These are phyloP conservation scores for Lordiphosa mommai DNA, from an alignment of 1,140 invertebrate species.

Conservation along the genomic window DNA sequence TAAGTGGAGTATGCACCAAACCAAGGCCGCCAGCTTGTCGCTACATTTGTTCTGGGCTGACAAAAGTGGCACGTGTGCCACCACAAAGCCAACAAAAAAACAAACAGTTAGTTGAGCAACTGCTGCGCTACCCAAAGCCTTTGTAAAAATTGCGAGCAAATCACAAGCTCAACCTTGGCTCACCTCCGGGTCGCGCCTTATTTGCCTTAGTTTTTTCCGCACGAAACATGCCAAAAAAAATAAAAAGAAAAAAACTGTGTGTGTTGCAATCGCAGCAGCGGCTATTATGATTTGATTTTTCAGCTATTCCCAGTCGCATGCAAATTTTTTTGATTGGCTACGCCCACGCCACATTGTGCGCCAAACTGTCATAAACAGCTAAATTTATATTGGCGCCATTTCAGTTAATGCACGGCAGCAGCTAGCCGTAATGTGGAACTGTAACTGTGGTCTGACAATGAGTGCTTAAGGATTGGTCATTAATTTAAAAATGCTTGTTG, in stretches of 20 bases:
- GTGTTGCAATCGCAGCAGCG: slow-evolving; percentile 6
- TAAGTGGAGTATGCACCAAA: neutral
- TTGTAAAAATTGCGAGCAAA: slow-evolving; percentile 14
- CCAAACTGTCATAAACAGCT: slow-evolving; percentile 56
- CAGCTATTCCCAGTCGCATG: slow-evolving; percentile 62
- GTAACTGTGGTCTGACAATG: slow-evolving; percentile 39
- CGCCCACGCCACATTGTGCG: slow-evolving; percentile 49
- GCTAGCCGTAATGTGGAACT: slow-evolving; percentile 21
- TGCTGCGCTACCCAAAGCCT: slow-evolving; percentile 20
- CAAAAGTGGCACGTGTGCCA: slow-evolving; percentile 56
- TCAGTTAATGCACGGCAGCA: slow-evolving; percentile 33
- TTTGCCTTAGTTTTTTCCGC: slow-evolving; percentile 61
- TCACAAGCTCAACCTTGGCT: slow-evolving; percentile 46
- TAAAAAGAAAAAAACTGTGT: slow-evolving; percentile 6
- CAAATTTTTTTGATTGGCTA: slow-evolving; percentile 66
- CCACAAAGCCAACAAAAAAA: slow-evolving; percentile 9
- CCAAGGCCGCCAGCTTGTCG: slow-evolving; percentile 33
- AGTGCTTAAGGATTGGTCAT: slow-evolving; percentile 56
- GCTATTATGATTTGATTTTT: slow-evolving; percentile 61
- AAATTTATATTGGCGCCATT: slow-evolving; percentile 58
- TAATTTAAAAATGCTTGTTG: slow-evolving; percentile 65
- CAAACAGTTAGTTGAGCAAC: slow-evolving; percentile 39
- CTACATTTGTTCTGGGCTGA: slow-evolving; percentile 40
- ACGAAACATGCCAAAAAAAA: slow-evolving; percentile 45
- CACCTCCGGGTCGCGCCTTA: slow-evolving; percentile 43